Base-by-base conservation (phyloP, 2,113 vertebrate genomes). In the Lagopus muta region DNA sequence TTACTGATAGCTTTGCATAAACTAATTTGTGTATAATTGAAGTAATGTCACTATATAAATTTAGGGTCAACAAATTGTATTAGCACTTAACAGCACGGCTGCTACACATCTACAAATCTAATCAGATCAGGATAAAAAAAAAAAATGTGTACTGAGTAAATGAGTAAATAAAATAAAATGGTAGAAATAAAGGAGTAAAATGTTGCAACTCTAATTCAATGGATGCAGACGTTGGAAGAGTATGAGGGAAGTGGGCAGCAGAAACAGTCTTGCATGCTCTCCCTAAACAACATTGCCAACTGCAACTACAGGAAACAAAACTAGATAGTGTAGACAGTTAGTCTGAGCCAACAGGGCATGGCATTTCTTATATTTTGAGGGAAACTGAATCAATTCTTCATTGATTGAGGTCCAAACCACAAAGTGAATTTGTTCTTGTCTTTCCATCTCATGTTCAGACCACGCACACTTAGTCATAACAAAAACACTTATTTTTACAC, bases 371-470 rank as follows among this genome's bases (percentile, higher is more conserved):
- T 80, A 66, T 77, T 92, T 90, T 89, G 75, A 91, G 50, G 45
- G 30, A 82, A 89, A 80, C 13, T 45, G 24, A 89, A 85, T 87
- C 38, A 55, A 76, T 93, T 93, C 78, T 21, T 92, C 9, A 58
- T 48, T 87, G 74, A 89, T 62, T 74, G 42, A 50, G 58, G 22
- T 87, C 89, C 91, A 96, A 95, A 92, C 78, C 81, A 77, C 89
- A 80, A 50, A 87, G 40, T 77, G 85, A 91, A 85, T 78, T 84
- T 85, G 28, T 54, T 58, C 30, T 69, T 89, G 70, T 65, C 27
- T 69, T 75, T 25, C 18, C 70, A 62, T 55, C 75, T 88, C 11
- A 24, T 72, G 25, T 65, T 91, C 74, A 85, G 67, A 76, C 48
- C 36, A 73, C 0, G 2, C 89, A 47, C 58, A 42, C 64, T 77